phyloP scores from a whole-genome alignment of 2,113 vertebrate species.

The Nycticebus coucang region DNA sequence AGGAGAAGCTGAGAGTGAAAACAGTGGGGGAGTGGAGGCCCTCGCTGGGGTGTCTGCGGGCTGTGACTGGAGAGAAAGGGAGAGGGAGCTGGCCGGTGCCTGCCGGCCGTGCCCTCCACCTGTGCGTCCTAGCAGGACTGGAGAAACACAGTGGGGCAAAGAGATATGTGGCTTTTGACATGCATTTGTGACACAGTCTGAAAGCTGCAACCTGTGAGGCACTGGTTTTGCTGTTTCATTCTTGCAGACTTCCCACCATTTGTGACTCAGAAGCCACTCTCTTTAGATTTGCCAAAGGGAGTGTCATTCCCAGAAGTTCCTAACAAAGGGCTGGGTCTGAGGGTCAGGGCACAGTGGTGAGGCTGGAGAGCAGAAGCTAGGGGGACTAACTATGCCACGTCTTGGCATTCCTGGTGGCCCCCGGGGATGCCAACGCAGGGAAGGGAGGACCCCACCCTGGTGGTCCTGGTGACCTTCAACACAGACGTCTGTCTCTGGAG shows the following conservation, averaged over 20 bases:
- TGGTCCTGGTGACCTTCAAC: neutral
- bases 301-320: neutral
- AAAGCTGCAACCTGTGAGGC: neutral
- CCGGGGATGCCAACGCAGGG: neutral
- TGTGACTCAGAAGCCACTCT: neutral
- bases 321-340: conserved; percentile 33
- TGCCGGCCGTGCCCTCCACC: neutral
- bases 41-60: neutral
- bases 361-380: neutral
- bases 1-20: conserved; percentile 73
- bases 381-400: neutral
- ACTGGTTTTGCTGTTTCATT: neutral
- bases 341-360: neutral
- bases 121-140: neutral
- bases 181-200: conserved; percentile 53
- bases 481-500: conserved; percentile 38
- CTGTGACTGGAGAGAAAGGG: neutral
- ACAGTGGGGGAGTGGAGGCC: conserved; percentile 49
- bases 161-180: conserved; percentile 64
- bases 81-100: neutral
- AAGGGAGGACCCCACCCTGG: neutral
- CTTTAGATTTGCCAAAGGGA: neutral
- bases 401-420: conserved; percentile 21
- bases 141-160: conserved; percentile 42
- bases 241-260: conserved; percentile 17